A percentile compares a stretch with the other conserved stretches of the same genome.
phyloP scores from a whole-genome alignment of 2,113 vertebrate species.

The Phyllostomus discolor region DNA sequence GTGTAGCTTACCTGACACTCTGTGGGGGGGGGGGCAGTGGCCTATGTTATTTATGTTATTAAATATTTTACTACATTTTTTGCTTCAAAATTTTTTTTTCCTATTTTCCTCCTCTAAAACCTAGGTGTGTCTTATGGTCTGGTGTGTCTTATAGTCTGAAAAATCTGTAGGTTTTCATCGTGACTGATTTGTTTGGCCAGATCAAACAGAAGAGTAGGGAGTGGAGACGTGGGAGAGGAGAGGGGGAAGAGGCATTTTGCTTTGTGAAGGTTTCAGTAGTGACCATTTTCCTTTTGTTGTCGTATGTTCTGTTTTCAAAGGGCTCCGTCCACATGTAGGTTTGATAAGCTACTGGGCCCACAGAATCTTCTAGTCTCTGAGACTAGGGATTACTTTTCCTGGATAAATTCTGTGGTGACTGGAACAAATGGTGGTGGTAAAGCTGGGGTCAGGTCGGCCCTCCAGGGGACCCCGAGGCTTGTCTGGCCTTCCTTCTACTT shows the following conservation, averaged over 20 bases:
- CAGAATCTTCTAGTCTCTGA: neutral
- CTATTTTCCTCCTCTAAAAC: too few species aligned
- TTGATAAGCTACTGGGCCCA: neutral
- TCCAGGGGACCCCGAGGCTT: neutral
- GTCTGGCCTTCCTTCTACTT: neutral
- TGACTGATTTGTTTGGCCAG: neutral
- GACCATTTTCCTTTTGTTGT: too few species aligned
- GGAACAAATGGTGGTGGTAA: neutral
- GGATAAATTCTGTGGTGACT: neutral
- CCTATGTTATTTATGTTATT: too few species aligned
- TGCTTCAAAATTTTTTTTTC: too few species aligned
- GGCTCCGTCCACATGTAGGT: neutral
- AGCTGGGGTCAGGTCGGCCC: neutral
- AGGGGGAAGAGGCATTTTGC: neutral
- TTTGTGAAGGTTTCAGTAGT: neutral
- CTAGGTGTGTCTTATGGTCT: too few species aligned
- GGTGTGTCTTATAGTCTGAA: too few species aligned
- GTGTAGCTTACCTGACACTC: too few species aligned
- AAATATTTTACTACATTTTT: too few species aligned
- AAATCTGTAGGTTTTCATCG: neutral
- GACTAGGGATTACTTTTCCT: neutral
- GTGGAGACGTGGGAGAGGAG: neutral
- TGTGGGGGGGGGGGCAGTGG: too few species aligned
- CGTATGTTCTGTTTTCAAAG: neutral
- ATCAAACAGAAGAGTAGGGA: neutral